phyloP scores from a whole-genome alignment of 2,888 invertebrate genomes.

The Caenorhabditis wallacei region DNA sequence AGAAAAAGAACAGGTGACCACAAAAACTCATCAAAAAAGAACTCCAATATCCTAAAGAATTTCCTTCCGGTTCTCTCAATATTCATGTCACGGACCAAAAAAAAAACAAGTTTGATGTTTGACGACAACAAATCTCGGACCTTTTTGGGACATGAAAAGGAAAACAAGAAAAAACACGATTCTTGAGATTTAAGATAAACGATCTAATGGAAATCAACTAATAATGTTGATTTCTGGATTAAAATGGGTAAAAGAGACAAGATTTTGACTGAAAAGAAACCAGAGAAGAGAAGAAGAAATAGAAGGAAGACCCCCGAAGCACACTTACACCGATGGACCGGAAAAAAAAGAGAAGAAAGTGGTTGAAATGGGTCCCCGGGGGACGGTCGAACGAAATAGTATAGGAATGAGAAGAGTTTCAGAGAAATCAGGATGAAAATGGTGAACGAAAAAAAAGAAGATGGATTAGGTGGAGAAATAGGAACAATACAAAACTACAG shows the following conservation, averaged over 20 bases:
- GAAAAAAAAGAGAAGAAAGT: conserved; percentile 53
- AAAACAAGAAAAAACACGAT: conserved; percentile 5
- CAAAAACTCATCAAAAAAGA: conserved; percentile 27
- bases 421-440: conserved; percentile 55
- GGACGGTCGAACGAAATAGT: conserved; percentile 37
- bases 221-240: conserved; percentile 28
- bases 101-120: conserved; percentile 46
- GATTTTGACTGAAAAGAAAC: conserved; percentile 48
- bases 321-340: conserved; percentile 55
- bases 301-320: conserved; percentile 35
- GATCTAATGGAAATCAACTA: conserved; percentile 39
- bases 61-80: conserved; percentile 39
- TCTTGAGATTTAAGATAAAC: conserved; percentile 31
- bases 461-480: conserved; percentile 53
- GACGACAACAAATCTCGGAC: conserved; percentile 30
- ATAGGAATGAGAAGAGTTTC: conserved; percentile 22
- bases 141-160: conserved; percentile 23
- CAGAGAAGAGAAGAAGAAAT: conserved; percentile 21
- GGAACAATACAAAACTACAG: conserved; percentile 17
- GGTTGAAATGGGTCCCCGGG: conserved; percentile 62
- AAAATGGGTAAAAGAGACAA: conserved; percentile 22
- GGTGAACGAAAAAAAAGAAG: conserved; percentile 34
- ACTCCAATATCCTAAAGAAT: conserved; percentile 26
- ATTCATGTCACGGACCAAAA: conserved; percentile 7
- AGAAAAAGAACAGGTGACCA: conserved; percentile 34